These are phyloP conservation scores for Sisor rabdophorus DNA, from an alignment of 2,113 vertebrate genomes.

Conservation along the genomic window DNA sequence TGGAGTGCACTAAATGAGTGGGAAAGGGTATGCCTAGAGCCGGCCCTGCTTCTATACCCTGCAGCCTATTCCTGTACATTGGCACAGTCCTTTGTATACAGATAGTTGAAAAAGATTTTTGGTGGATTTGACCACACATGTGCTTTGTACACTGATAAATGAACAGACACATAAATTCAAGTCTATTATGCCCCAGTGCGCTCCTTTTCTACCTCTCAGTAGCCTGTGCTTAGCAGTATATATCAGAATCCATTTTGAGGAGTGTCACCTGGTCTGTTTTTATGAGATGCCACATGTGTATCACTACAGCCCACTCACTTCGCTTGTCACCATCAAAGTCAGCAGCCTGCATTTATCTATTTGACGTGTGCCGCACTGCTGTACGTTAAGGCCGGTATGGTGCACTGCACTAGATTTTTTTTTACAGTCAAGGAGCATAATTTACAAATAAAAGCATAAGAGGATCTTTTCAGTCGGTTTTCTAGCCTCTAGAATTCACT, in stretches of 20 bases:
- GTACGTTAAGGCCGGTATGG: constrained; percentile 53
- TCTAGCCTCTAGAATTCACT: constrained; percentile 10
- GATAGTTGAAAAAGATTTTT: background rate
- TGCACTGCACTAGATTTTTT: constrained; percentile 15
- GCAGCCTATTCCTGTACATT: no score
- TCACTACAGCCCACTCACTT: constrained; percentile 31
- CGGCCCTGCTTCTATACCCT: no score
- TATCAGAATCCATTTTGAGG: constrained; percentile 18
- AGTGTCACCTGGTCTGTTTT: constrained; percentile 25
- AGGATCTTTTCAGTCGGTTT: constrained; percentile 15
- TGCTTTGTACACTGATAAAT: constrained; percentile 5
- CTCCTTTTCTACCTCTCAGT: background rate
- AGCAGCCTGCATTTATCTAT: constrained; percentile 44
- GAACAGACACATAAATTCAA: constrained; percentile 24
- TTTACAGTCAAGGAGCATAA: constrained; percentile 13
- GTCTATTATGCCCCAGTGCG: background rate
- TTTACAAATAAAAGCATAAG: constrained; percentile 24
- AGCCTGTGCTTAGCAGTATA: constrained; percentile 6
- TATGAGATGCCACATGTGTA: constrained; percentile 29
- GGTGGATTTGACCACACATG: background rate
- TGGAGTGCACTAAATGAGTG: no score
- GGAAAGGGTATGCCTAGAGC: no score
- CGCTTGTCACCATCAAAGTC: constrained; percentile 44
- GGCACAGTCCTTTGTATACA: no score
- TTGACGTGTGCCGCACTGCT: constrained; percentile 46